Percentiles rank a stretch among this genome's conserved stretches.
These are phyloP conservation scores for Campylomormyrus numenius DNA, from an alignment of 2,113 vertebrate genomes.

Conservation along the genomic window DNA sequence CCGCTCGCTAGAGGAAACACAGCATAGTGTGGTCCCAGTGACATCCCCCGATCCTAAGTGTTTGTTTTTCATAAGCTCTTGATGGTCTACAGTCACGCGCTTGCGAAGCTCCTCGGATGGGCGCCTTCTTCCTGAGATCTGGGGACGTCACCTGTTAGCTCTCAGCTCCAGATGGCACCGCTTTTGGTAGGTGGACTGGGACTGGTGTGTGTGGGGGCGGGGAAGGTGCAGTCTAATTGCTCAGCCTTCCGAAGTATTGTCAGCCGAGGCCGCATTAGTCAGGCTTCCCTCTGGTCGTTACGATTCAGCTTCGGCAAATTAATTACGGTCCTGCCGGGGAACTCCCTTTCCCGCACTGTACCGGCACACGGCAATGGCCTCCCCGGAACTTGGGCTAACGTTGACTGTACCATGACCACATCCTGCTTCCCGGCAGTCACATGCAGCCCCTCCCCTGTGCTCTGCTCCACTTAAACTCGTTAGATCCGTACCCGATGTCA, in stretches of 20 bases:
- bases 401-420: background rate
- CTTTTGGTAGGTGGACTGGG: background rate
- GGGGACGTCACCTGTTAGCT: background rate
- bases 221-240: conserved; percentile 2
- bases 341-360: background rate
- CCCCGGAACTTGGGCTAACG: background rate
- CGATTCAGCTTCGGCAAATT: background rate
- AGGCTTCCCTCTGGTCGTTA: background rate
- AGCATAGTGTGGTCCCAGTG: background rate
- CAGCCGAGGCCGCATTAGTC: background rate
- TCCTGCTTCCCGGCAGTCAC: background rate
- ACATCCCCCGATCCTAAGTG: background rate
- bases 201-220: background rate
- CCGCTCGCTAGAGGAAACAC: background rate
- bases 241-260: background rate
- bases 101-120: background rate
- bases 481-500: background rate
- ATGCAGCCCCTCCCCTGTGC: background rate
- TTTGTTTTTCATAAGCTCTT: background rate
- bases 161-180: conserved; percentile 9
- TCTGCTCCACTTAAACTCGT: background rate
- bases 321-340: background rate
- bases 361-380: background rate
- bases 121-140: background rate
- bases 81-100: background rate